Evolutionary conservation across 2,888 invertebrate species (phyloP).

Genomic region (Athrips mouffetella): DNA sequence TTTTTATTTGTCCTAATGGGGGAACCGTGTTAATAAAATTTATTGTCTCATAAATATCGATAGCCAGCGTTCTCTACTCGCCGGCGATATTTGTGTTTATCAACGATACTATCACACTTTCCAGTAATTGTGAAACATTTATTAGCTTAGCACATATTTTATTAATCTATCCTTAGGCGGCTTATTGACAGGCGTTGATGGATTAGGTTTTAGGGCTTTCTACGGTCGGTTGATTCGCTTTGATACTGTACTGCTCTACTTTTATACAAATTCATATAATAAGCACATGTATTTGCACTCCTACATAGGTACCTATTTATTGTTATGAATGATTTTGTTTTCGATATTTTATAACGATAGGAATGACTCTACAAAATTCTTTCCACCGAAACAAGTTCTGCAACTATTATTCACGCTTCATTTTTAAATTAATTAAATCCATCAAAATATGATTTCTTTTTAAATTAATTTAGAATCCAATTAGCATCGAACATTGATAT

Average conservation of each 20-base stretch:
- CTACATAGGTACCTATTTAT: no score
- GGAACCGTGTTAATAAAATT: conserved; percentile 27
- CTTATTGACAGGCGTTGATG: conserved; percentile 18
- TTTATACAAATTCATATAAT: not conserved
- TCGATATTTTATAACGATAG: not conserved
- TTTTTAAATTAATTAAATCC: conserved; percentile 1
- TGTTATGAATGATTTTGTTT: no score
- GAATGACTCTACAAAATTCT: not conserved
- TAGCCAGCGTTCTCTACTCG: conserved; percentile 29
- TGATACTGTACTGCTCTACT: not conserved
- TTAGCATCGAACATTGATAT: conserved; percentile 5
- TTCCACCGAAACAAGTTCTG: not conserved
- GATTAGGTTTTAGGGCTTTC: conserved; percentile 8
- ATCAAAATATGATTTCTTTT: not conserved
- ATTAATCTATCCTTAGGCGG: conserved; percentile 27
- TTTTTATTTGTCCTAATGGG: conserved; percentile 19
- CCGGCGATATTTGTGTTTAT: conserved; percentile 29
- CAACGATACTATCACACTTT: conserved; percentile 29
- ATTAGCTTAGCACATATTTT: conserved; percentile 30
- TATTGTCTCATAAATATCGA: conserved; percentile 40
- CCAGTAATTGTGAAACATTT: conserved; percentile 31
- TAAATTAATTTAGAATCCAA: not conserved
- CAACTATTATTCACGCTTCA: not conserved
- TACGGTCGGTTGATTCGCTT: not conserved
- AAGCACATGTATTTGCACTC: not conserved